phyloP scores from a whole-genome alignment of 2,888 invertebrate species.

The Ochropacha duplaris region DNA sequence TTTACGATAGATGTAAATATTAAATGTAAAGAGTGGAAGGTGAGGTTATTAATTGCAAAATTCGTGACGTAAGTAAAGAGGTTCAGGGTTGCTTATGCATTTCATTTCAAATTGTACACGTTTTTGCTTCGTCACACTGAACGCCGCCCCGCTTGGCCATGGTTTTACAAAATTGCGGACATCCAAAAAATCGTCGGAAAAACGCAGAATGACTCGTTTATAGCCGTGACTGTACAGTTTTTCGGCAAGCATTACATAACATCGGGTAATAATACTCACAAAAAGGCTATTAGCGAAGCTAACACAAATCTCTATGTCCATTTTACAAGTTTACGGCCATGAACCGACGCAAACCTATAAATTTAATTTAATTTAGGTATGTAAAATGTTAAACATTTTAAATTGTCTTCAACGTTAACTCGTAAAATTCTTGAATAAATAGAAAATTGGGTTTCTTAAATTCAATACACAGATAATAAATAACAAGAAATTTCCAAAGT shows the following conservation, averaged over 20 bases:
- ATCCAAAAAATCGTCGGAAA: conserved; percentile 29
- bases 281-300: not conserved
- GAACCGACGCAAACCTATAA: not conserved
- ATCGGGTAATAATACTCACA: not conserved
- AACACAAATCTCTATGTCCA: not conserved
- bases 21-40: not conserved
- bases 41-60: not conserved
- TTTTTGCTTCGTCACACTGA: conserved; percentile 6
- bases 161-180: conserved; percentile 25
- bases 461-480: no score
- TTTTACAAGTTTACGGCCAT: conserved; percentile 1
- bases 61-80: no score
- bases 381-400: not conserved
- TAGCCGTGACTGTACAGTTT: conserved; percentile 17
- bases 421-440: no score
- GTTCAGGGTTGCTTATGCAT: no score
- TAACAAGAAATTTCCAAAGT: no score
- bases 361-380: not conserved
- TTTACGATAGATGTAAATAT: not conserved
- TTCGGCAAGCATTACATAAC: conserved; percentile 17
- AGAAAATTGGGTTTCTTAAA: no score
- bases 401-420: not conserved
- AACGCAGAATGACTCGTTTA: conserved; percentile 34
- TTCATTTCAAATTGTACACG: not conserved
- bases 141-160: conserved; percentile 32